Conservation (phyloP, 2,113 vertebrate genomes). For the Podilymbus podiceps region DNA sequence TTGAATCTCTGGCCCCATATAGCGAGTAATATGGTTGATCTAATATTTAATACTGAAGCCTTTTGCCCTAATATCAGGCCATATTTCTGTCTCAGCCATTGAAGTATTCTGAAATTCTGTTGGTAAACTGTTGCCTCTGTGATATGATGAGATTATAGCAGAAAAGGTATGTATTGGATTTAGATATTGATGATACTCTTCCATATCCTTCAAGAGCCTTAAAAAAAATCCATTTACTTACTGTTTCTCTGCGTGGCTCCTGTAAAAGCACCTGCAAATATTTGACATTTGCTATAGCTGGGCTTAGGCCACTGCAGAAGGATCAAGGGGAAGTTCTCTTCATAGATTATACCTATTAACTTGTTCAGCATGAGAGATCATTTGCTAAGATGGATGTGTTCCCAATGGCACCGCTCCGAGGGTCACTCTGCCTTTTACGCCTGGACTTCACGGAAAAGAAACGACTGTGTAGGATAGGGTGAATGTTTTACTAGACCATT, state of each 20-base stretch:
- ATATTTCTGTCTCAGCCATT: not conserved
- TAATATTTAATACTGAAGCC: not conserved
- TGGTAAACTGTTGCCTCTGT: not conserved
- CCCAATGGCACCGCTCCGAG: not conserved
- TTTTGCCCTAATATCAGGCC: not conserved
- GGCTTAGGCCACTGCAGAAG: not conserved
- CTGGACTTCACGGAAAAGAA: not conserved
- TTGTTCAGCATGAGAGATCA: not conserved
- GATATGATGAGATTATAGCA: not conserved
- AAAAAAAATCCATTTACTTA: not conserved
- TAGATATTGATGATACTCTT: not conserved
- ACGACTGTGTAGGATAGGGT: not conserved
- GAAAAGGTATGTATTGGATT: not conserved
- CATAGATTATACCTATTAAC: not conserved
- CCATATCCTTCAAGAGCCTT: not conserved
- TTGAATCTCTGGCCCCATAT: not conserved
- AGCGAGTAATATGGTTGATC: not conserved
- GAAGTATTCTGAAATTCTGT: not conserved
- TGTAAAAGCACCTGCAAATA: not conserved
- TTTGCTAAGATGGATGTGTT: not conserved
- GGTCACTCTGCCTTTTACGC: constrained; percentile 6
- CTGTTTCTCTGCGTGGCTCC: not conserved
- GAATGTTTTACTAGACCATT: constrained; percentile 65
- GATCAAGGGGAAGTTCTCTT: not conserved
- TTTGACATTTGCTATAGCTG: accelerated